These are phyloP conservation scores for Mobula birostris DNA, from an alignment of 2,113 vertebrate genomes.

Conservation along the genomic window DNA sequence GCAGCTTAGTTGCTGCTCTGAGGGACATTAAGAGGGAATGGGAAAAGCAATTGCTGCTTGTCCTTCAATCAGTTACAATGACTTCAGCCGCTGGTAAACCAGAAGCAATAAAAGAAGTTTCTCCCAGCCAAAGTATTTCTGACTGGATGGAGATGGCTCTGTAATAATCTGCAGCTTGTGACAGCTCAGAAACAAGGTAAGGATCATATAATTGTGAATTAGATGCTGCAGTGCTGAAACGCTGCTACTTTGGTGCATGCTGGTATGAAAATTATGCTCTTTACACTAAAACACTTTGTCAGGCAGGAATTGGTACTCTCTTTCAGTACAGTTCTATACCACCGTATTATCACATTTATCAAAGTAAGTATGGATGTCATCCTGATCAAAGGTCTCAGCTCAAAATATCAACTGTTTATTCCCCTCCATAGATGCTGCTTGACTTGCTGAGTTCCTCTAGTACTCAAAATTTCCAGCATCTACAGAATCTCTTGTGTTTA, in stretches of 20 bases:
- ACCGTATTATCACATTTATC: no score
- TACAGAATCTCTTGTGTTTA: no score
- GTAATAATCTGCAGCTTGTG: not conserved
- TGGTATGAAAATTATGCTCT: not conserved
- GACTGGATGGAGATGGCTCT: not conserved
- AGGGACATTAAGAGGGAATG: not conserved
- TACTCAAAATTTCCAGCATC: no score
- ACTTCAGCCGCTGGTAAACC: not conserved
- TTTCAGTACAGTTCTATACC: no score
- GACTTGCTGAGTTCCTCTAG: no score
- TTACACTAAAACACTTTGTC: not conserved
- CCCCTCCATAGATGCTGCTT: no score
- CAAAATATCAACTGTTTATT: no score
- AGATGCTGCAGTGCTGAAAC: not conserved
- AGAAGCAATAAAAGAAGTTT: not conserved
- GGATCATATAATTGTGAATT: not conserved
- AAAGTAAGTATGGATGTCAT: no score
- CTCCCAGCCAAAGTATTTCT: not conserved
- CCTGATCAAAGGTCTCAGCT: no score
- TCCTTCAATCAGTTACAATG: not conserved
- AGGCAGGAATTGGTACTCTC: not conserved
- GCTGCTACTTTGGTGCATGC: not conserved
- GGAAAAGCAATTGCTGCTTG: not conserved
- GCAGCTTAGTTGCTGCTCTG: no score
- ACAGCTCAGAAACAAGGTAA: not conserved